Evolutionary conservation across 1,140 invertebrate species (phyloP).

Genomic region (Drosophila mayri): DNA sequence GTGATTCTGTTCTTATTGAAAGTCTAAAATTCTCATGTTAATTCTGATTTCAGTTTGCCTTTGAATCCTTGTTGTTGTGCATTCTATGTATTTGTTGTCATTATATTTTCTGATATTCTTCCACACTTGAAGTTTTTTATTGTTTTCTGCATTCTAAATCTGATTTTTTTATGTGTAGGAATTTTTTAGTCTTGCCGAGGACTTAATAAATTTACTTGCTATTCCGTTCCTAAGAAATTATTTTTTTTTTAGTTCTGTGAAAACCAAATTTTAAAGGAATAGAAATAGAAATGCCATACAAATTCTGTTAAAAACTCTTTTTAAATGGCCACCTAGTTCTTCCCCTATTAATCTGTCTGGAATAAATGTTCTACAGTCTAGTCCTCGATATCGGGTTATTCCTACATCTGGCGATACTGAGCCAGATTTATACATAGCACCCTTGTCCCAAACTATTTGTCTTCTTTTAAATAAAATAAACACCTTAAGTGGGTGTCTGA

Average conservation of each 20-base stretch:
- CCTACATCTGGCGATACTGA: neutral
- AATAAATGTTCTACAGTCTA: neutral
- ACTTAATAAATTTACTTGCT: neutral
- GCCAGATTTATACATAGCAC: neutral
- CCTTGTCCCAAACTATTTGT: neutral
- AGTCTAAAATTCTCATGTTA: conserved; percentile 49
- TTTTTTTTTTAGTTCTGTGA: too few species aligned
- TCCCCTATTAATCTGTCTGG: too few species aligned
- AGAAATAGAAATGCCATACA: too few species aligned
- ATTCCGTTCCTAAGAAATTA: too few species aligned
- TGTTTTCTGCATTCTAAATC: conserved; percentile 33
- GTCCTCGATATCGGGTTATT: neutral
- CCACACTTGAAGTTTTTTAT: conserved; percentile 29
- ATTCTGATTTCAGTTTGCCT: conserved; percentile 58
- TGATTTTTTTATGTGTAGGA: neutral
- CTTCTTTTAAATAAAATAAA: conserved; percentile 8
- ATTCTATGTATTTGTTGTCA: neutral
- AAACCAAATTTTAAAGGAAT: too few species aligned
- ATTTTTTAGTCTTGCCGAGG: neutral
- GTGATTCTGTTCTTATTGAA: conserved; percentile 30
- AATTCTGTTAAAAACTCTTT: too few species aligned
- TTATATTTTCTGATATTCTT: conserved; percentile 28
- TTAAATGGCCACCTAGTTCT: too few species aligned
- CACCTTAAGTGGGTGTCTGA: conserved; percentile 22
- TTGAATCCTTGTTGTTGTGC: conserved; percentile 16